phyloP scores from a whole-genome alignment of 2,888 invertebrate genomes.

The Tuberolachnus salignus region DNA sequence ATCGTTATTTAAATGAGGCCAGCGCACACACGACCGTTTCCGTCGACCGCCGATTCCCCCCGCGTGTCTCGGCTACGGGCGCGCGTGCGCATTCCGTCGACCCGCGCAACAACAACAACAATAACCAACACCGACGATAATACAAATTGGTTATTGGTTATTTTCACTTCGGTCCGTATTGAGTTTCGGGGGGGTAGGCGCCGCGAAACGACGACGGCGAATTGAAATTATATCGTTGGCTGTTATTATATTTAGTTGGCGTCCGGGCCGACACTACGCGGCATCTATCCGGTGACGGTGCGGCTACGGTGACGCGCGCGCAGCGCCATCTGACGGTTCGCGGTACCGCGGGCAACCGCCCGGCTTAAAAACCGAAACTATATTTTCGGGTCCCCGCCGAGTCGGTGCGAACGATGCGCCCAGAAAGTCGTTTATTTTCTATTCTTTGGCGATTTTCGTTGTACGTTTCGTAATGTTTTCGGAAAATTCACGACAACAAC shows the following conservation, averaged over 20 bases:
- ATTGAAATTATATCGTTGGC: background rate
- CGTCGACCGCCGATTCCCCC: background rate
- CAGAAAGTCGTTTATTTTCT: too few relatives aligned
- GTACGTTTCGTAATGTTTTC: too few relatives aligned
- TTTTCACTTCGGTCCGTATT: too few relatives aligned
- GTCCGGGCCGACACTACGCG: background rate
- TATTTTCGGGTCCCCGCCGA: background rate
- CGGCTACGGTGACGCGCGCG: too few relatives aligned
- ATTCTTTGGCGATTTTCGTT: too few relatives aligned
- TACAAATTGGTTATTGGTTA: background rate
- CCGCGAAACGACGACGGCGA: background rate
- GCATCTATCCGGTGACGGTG: background rate
- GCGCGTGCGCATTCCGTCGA: too few relatives aligned
- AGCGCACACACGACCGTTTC: constrained; percentile 26
- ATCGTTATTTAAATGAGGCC: constrained; percentile 39
- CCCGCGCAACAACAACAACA: too few relatives aligned
- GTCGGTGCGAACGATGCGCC: too few relatives aligned
- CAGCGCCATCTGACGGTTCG: background rate
- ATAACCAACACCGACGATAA: background rate
- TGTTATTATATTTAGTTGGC: too few relatives aligned
- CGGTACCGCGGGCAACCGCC: background rate
- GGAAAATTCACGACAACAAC: too few relatives aligned
- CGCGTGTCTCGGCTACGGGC: background rate
- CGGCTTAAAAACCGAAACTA: constrained; percentile 18
- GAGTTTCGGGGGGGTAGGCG: background rate